These are phyloP conservation scores for Philereme vetulata DNA, from an alignment of 2,888 invertebrate genomes.

Conservation along the genomic window DNA sequence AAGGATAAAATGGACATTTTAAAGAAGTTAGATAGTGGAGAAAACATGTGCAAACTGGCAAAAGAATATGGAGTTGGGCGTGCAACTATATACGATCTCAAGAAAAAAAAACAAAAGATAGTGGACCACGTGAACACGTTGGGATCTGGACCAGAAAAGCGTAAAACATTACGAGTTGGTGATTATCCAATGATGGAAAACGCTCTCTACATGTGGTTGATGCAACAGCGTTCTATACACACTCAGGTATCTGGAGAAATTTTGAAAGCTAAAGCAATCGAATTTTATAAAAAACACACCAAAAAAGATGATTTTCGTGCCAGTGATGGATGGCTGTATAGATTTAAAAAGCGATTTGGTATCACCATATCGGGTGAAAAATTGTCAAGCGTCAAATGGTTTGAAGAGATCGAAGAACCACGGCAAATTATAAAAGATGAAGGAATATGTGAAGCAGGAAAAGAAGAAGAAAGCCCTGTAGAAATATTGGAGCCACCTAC, in stretches of 20 bases:
- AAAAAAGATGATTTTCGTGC: slow-evolving; percentile 49
- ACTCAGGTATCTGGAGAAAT: slow-evolving; percentile 7
- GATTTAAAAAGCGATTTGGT: slow-evolving; percentile 50
- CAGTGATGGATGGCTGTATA: slow-evolving; percentile 49
- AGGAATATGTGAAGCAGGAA: slow-evolving; percentile 34
- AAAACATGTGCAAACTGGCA: slow-evolving; percentile 42
- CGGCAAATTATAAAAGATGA: slow-evolving; percentile 13
- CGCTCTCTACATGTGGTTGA: slow-evolving; percentile 45
- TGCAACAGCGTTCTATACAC: slow-evolving; percentile 42
- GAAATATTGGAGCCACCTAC: slow-evolving; percentile 5
- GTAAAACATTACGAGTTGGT: slow-evolving; percentile 42
- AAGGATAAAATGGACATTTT: no score
- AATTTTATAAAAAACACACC: slow-evolving; percentile 33
- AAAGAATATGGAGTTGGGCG: slow-evolving; percentile 40
- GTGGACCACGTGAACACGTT: no score
- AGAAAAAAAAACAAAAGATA: no score
- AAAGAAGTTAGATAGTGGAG: slow-evolving; percentile 39
- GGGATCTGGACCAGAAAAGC: no score
- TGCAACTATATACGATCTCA: slow-evolving; percentile 31
- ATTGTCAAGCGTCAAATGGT: slow-evolving; percentile 8
- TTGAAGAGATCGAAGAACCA: slow-evolving; percentile 31
- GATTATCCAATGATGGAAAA: slow-evolving; percentile 45
- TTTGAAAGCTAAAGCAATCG: no score
- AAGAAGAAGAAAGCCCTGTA: slow-evolving; percentile 32
- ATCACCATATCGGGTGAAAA: slow-evolving; percentile 45